phyloP scores from a whole-genome alignment of 2,888 invertebrate genomes.

The Caenorhabditis sp. region DNA sequence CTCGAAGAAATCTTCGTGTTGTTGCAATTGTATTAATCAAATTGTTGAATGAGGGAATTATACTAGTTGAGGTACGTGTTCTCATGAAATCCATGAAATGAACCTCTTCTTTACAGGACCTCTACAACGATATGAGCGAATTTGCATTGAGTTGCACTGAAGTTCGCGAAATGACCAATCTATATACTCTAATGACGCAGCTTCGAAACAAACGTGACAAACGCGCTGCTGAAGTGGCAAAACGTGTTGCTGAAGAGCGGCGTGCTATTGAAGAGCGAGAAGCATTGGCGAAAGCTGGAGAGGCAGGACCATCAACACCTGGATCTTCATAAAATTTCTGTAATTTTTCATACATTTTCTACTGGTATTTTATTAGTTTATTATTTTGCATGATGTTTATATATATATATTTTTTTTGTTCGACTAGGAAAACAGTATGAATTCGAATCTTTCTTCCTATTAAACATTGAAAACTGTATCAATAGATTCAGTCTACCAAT shows the following conservation, averaged over 20 bases:
- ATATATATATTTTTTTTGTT: too few species aligned
- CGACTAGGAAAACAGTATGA: not conserved
- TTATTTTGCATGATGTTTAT: constrained; percentile 1
- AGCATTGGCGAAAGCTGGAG: too few species aligned
- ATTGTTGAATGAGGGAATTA: constrained; percentile 1
- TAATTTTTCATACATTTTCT: constrained; percentile 3
- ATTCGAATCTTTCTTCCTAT: too few species aligned
- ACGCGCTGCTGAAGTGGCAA: not conserved
- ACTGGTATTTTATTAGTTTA: not conserved
- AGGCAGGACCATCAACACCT: not conserved
- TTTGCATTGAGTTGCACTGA: constrained; percentile 17
- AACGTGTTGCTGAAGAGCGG: too few species aligned
- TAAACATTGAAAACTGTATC: too few species aligned
- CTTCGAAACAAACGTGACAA: not conserved
- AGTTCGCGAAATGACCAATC: constrained; percentile 31
- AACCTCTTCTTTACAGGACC: constrained; percentile 17
- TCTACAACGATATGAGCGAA: constrained; percentile 14
- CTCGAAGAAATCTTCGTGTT: constrained; percentile 5
- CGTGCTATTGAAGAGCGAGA: too few species aligned
- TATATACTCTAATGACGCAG: constrained; percentile 30
- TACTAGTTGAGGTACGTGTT: constrained; percentile 4
- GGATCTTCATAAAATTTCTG: not conserved
- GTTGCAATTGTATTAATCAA: not conserved
- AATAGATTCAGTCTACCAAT: too few species aligned
- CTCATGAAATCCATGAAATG: not conserved